These are phyloP conservation scores for Chaenodraco wilsoni DNA, from an alignment of 2,797 vertebrate genomes.

Conservation along the genomic window DNA sequence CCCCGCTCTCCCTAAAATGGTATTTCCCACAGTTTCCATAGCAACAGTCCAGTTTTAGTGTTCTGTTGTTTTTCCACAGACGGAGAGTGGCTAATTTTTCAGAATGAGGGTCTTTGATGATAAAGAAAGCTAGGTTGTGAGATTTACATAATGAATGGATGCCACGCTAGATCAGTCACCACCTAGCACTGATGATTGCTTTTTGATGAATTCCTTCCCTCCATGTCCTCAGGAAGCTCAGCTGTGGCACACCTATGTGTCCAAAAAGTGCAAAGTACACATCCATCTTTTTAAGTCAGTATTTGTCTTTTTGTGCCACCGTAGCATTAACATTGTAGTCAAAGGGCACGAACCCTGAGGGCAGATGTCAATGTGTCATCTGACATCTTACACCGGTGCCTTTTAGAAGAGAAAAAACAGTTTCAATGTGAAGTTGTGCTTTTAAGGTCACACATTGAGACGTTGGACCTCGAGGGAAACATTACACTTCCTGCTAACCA, in stretches of 20 bases:
- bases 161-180: conserved; percentile 75
- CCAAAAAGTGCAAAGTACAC: conserved; percentile 52
- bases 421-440: conserved; percentile 28
- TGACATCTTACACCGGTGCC: conserved; percentile 10
- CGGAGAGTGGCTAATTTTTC: conserved; percentile 78
- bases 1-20: conserved; percentile 69
- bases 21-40: conserved; percentile 82
- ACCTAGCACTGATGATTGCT: conserved; percentile 72
- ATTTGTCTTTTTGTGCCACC: conserved; percentile 45
- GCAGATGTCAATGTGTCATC: conserved; percentile 40
- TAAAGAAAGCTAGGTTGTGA: conserved; percentile 77
- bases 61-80: conserved; percentile 76
- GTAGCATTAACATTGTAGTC: conserved; percentile 47
- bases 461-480: conserved; percentile 38
- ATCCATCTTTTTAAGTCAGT: conserved; percentile 65
- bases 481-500: conserved; percentile 35
- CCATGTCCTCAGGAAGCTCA: conserved; percentile 50
- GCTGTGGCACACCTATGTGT: conserved; percentile 55
- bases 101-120: conserved; percentile 81
- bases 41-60: conserved; percentile 81
- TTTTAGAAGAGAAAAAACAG: conserved; percentile 9
- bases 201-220: conserved; percentile 73
- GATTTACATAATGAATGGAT: conserved; percentile 81
- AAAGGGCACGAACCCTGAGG: conserved; percentile 35
- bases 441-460: conserved; percentile 35